phyloP scores from a whole-genome alignment of 1,140 invertebrate species.

The Papilio xuthus region DNA sequence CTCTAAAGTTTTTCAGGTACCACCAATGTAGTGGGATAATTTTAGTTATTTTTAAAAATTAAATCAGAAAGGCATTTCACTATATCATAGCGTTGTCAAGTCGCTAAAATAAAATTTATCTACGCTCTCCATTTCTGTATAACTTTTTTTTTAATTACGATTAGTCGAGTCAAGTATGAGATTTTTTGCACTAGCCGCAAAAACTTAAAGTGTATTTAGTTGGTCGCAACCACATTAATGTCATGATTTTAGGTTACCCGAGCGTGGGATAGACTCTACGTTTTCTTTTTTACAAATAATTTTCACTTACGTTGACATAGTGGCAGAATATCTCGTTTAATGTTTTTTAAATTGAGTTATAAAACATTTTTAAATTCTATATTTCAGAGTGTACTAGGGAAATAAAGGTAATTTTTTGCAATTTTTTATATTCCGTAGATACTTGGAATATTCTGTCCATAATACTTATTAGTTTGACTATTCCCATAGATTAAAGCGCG shows the following conservation, averaged over 20 bases:
- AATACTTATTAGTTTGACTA: too few species aligned
- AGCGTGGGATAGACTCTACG: neutral
- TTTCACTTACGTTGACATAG: neutral
- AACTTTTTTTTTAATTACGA: neutral
- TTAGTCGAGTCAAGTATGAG: neutral
- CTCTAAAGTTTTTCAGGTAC: too few species aligned
- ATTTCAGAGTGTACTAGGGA: neutral
- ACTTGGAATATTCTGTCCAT: too few species aligned
- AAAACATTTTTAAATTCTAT: neutral
- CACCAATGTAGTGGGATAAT: too few species aligned
- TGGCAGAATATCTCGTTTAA: neutral
- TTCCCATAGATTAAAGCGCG: neutral
- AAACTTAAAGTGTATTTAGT: neutral
- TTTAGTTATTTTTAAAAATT: neutral
- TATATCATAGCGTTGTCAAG: neutral
- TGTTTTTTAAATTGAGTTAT: neutral
- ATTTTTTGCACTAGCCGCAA: slow-evolving; percentile 1
- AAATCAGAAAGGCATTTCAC: neutral
- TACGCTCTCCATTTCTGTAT: neutral
- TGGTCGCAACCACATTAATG: neutral
- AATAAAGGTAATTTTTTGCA: too few species aligned
- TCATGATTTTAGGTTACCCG: neutral
- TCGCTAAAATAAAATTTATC: neutral
- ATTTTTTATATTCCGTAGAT: too few species aligned
- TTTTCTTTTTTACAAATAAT: neutral